A percentile compares a stretch with the other conserved stretches of the same genome.
These are phyloP conservation scores for Alligator sinensis DNA, from an alignment of 2,113 vertebrate genomes.

Conservation along the genomic window DNA sequence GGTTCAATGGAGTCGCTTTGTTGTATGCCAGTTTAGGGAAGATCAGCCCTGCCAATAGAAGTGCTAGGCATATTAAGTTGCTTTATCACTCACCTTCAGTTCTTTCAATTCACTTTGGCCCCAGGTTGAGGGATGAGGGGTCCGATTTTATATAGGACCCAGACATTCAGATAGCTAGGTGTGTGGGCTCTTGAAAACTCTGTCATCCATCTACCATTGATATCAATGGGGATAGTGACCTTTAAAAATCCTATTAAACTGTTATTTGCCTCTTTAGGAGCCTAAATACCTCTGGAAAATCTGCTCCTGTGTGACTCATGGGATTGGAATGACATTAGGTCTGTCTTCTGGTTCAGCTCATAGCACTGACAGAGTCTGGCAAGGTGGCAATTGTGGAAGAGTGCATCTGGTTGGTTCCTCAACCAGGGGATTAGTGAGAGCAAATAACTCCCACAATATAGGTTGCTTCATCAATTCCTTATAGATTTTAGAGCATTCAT, in stretches of 20 bases:
- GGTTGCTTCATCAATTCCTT: not conserved
- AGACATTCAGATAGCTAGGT: too few relatives aligned
- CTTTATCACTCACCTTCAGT: accelerated
- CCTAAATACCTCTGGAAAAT: not conserved
- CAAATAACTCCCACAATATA: not conserved
- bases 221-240: not conserved
- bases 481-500: not conserved
- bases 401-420: not conserved
- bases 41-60: not conserved
- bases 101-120: not conserved
- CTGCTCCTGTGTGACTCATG: not conserved
- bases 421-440: not conserved
- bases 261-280: not conserved
- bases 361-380: not conserved
- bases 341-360: not conserved
- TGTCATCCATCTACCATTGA: not conserved
- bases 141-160: too few relatives aligned
- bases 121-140: not conserved
- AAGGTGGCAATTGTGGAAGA: not conserved
- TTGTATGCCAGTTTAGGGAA: not conserved
- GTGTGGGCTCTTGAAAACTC: too few relatives aligned
- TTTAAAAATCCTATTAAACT: not conserved
- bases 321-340: not conserved
- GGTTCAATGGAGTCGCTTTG: accelerated
- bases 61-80: not conserved